A percentile compares a stretch with the other conserved stretches of the same genome.
phyloP scores from a whole-genome alignment of 2,888 invertebrate genomes.

The Polydrusus cervinus region DNA sequence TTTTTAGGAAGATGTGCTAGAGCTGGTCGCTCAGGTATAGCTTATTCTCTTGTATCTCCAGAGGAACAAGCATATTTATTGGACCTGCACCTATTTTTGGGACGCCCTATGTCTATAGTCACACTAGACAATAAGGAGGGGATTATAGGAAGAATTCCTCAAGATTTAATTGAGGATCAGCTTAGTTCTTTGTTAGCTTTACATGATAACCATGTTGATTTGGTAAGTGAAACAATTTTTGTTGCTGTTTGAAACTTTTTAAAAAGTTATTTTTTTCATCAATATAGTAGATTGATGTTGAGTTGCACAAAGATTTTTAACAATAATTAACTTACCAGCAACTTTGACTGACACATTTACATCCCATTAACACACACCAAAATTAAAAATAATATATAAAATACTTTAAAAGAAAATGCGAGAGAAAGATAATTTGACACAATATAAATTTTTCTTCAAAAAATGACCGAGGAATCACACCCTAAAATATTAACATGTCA shows the following conservation, averaged over 20 bases:
- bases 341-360: no score
- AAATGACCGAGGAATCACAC: no score
- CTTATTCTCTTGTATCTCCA: slow-evolving; percentile 90
- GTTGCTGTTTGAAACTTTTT: neutral
- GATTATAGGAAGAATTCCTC: slow-evolving; percentile 87
- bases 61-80: slow-evolving; percentile 95
- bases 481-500: no score
- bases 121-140: slow-evolving; percentile 72
- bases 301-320: no score
- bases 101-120: slow-evolving; percentile 79
- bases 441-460: no score
- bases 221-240: slow-evolving; percentile 74
- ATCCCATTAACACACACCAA: no score
- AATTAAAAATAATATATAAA: no score
- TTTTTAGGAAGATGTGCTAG: slow-evolving; percentile 90
- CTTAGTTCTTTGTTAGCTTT: slow-evolving; percentile 83
- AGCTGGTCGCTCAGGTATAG: slow-evolving; percentile 93
- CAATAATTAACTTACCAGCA: no score
- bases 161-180: slow-evolving; percentile 87
- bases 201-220: slow-evolving; percentile 83
- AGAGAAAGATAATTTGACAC: no score
- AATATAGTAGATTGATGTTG: no score
- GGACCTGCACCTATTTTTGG: slow-evolving; percentile 96
- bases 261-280: no score
- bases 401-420: no score